Evolutionary conservation across 2,888 invertebrate species (phyloP).

Genomic region (Rhorus exstirpatorius): DNA sequence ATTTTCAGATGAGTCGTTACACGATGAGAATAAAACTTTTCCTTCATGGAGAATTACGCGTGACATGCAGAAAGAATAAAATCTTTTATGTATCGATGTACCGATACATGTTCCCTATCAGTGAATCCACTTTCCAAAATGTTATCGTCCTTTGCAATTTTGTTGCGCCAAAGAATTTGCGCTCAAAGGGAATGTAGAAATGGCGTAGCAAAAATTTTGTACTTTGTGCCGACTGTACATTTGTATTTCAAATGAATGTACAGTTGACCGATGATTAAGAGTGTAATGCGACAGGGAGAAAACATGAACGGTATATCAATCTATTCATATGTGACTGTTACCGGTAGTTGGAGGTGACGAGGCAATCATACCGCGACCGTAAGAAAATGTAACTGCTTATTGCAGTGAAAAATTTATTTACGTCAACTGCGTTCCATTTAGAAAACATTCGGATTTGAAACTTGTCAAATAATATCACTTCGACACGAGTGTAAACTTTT

Average conservation of each 20-base stretch:
- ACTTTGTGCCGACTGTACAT: slow-evolving; percentile 19
- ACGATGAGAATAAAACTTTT: slow-evolving; percentile 9
- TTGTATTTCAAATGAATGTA: slow-evolving; percentile 22
- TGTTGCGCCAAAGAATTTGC: slow-evolving; percentile 21
- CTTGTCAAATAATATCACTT: slow-evolving; percentile 30
- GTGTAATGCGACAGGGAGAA: slow-evolving; percentile 21
- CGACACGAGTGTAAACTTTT: slow-evolving; percentile 8
- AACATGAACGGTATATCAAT: slow-evolving; percentile 29
- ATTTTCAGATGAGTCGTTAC: slow-evolving; percentile 12
- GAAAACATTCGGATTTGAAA: slow-evolving; percentile 20
- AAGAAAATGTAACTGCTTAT: slow-evolving; percentile 27
- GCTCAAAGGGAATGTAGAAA: slow-evolving; percentile 13
- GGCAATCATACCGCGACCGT: slow-evolving; percentile 24
- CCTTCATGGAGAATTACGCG: slow-evolving; percentile 16
- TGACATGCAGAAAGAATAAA: slow-evolving; percentile 19
- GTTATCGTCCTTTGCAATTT: slow-evolving; percentile 11
- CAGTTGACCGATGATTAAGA: slow-evolving; percentile 11
- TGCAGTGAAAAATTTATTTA: slow-evolving; percentile 8
- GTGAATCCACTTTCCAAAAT: slow-evolving; percentile 22
- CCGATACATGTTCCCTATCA: slow-evolving; percentile 20
- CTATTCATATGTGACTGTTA: slow-evolving; percentile 30
- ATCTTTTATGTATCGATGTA: slow-evolving; percentile 16
- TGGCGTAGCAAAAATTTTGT: slow-evolving; percentile 7
- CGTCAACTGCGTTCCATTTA: slow-evolving; percentile 17
- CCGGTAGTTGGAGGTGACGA: slow-evolving; percentile 35